phyloP scores from a whole-genome alignment of 2,888 invertebrate species.

The Nipponacmea schrenckii region DNA sequence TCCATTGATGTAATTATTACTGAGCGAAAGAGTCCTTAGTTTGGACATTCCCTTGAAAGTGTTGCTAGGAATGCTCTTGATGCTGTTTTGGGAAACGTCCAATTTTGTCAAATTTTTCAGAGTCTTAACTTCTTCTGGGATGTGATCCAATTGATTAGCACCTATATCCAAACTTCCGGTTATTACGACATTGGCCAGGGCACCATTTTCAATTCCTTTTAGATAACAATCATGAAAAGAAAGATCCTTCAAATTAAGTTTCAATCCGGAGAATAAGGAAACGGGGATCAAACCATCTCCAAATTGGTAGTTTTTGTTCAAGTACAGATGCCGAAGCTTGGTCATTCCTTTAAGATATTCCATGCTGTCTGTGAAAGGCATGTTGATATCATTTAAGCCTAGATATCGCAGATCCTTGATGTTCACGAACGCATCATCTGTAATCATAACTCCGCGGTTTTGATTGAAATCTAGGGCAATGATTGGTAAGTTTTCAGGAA shows the following conservation, averaged over 20 bases:
- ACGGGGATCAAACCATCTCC: neutral
- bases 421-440: neutral
- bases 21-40: neutral
- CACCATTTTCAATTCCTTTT: constrained; percentile 2
- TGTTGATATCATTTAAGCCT: neutral
- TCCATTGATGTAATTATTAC: neutral
- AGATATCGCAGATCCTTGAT: neutral
- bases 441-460: neutral
- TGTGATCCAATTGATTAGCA: neutral
- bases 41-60: neutral
- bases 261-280: neutral
- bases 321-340: neutral
- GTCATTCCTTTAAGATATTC: neutral
- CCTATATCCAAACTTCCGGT: neutral
- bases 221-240: neutral
- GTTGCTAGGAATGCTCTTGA: neutral
- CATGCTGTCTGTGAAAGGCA: neutral
- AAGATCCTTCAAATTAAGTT: neutral
- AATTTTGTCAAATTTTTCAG: neutral
- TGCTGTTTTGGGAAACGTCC: neutral
- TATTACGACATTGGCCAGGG: neutral
- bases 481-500: neutral
- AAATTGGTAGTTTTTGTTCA: neutral
- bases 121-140: neutral
- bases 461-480: neutral